Base-by-base conservation (phyloP, 2,113 vertebrate species). In the Neodon shergylaensis region DNA sequence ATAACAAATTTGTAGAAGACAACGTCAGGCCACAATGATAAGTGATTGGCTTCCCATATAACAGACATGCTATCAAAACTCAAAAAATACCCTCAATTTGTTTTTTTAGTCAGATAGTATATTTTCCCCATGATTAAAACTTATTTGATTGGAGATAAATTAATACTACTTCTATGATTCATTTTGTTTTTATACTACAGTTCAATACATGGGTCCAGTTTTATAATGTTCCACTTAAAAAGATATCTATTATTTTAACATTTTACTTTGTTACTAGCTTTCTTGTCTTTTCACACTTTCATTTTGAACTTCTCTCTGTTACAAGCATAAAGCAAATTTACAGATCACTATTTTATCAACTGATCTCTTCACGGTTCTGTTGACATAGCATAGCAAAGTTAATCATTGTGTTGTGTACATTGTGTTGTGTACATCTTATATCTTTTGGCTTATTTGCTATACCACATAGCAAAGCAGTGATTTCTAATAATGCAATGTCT, bases 111-210 rank as follows among this genome's bases (percentile, higher is more conserved):
- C 31, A 19, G 39, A 36, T 72, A 31, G 14, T 54, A 0, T 39
- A 52, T 74, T 76, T 93, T 79, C n/a, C 14, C 7, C 36, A 36
- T 77, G 58, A 90, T 90, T 90, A 22, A 83, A 93, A 95, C 87
- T 8, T 74, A 12, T 65, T 7, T 83, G 19, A 10, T 5, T 52
- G 77, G 17, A 73, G 22, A 84, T 22, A 31, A 84, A 4, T 86
- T 74, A 22, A 22, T 77, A 28, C 54, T 66, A 11, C 26, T 2
- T 73, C 7, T 70, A 28, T 36, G 28, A 84, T 6, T 3, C 21
- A 44, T 24, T 90, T 89, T 96, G 13, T 65, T 26, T 91, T 85
- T 31, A 78, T 7, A 0, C 3, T 83, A 0, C 19, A 73, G 36
- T 42, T 79, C 12, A 87, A 44, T 39, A 52, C 4, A 26, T 6